Percentiles rank a stretch among this genome's conserved stretches.
These are phyloP conservation scores for Pteronotus mesoamericanus DNA, from an alignment of 2,797 vertebrate genomes.

Conservation along the genomic window DNA sequence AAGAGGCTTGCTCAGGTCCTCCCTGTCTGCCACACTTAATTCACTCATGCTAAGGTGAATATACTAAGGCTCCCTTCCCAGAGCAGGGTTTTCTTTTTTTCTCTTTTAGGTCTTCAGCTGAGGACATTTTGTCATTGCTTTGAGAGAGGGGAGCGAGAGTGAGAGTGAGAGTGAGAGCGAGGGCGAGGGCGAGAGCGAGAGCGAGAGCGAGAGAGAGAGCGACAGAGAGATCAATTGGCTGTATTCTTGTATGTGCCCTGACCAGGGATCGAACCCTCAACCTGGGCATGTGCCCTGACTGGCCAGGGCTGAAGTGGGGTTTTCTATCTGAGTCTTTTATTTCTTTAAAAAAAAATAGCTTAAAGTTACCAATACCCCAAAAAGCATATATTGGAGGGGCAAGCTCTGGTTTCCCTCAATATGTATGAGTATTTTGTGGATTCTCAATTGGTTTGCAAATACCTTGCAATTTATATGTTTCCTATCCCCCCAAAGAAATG, in stretches of 20 bases:
- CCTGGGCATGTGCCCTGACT: too few relatives aligned
- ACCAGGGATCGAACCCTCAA: too few relatives aligned
- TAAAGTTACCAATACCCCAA: background rate
- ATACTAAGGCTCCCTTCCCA: background rate
- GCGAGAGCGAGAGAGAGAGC: too few relatives aligned
- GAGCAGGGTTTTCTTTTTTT: background rate
- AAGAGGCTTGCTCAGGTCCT: background rate
- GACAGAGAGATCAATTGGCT: too few relatives aligned
- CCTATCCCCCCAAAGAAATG: background rate
- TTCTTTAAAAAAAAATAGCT: background rate
- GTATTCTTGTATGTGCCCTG: too few relatives aligned
- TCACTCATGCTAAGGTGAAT: background rate
- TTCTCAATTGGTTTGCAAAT: background rate
- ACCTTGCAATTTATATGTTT: background rate
- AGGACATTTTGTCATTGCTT: too few relatives aligned
- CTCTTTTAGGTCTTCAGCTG: too few relatives aligned
- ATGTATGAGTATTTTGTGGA: background rate
- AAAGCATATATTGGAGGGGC: background rate
- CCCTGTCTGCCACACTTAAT: background rate
- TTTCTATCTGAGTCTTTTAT: background rate
- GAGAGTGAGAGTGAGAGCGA: too few relatives aligned
- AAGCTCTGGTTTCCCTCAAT: background rate
- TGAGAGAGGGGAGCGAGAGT: too few relatives aligned
- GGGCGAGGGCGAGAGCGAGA: too few relatives aligned
- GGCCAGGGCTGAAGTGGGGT: too few relatives aligned